phyloP scores from a whole-genome alignment of 2,113 vertebrate species.

The Capreolus pygargus region DNA sequence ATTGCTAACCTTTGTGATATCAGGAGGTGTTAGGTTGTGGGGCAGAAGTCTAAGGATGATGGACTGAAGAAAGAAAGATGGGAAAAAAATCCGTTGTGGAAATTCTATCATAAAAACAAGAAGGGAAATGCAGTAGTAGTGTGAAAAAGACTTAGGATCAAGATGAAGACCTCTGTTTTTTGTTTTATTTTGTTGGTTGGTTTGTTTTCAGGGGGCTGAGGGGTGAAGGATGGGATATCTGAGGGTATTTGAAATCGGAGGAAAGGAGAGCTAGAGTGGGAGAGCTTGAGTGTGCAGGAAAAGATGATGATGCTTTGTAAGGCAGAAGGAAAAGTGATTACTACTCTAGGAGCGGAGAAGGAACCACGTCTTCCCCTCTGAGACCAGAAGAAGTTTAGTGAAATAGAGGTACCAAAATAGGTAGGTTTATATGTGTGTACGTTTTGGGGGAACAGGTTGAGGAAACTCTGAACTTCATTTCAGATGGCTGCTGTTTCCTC shows the following conservation, averaged over 20 bases:
- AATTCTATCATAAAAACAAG: not conserved
- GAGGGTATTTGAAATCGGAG: not conserved
- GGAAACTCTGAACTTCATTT: not conserved
- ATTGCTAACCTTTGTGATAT: not conserved
- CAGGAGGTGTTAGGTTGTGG: not conserved
- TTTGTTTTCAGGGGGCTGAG: not conserved
- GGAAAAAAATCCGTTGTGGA: not conserved
- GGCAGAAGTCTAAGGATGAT: not conserved
- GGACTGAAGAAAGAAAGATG: not conserved
- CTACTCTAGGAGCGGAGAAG: not conserved
- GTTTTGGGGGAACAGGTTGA: not conserved
- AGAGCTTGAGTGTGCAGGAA: not conserved
- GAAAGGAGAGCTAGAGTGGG: not conserved
- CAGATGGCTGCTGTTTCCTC: not conserved
- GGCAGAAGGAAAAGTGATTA: not conserved
- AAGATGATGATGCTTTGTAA: not conserved
- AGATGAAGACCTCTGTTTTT: not conserved
- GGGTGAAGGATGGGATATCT: not conserved
- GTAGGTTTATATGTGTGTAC: not conserved
- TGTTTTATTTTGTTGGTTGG: not conserved
- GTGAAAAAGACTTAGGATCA: not conserved
- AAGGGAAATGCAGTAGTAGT: not conserved
- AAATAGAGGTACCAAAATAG: not conserved
- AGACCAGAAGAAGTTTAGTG: not conserved
- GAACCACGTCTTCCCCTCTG: not conserved